Evolutionary conservation across 64 coral and sea anemone genomes (phyloP), one percentile per base, ranked within the genome.

Genomic region (Exaiptasia diaphana): DNA sequence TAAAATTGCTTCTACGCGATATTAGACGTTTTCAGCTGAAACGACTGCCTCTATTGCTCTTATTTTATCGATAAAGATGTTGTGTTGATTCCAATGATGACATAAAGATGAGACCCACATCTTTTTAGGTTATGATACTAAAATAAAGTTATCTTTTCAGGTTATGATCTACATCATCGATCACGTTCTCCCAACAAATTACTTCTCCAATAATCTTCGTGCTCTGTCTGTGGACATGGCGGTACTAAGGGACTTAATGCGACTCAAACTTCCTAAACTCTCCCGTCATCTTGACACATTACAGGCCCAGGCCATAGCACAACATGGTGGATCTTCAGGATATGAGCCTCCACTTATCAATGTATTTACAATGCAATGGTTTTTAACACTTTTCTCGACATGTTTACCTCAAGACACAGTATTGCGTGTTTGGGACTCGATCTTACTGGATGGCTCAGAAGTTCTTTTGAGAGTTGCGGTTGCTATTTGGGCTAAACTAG

Each of bases 361-460:
- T 29, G 95, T 99, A 4, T 99, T 99, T 46, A 99, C 95, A 15
- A 99, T 99, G 95, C 95, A 99, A 65, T 99, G 95, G 95, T 99
- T 99, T 79, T 73, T 99, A 9, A 99, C 95, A 31, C 74, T 99
- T 24, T 99, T 99, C 65, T 84, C 95, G 0, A 99, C 95, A 0
- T 99, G 95, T 76, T 45, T 99, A 4, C 95, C 95, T 1, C 83
- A 99, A 62, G 89, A 99, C 38, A 88, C 86, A 50, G 95, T 99
- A n/a, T 69, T 99, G 17, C 81, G 95, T 41, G 95, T 99, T 10
- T 99, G 95, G 95, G 95, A 99, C 36, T 93, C 79, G 49, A 93
- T 99, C 21, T 74, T 99, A 53, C 26, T 99, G 48, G 95, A 99
- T 37, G 95, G 95, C 17, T 99, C 95, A 13, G 95, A 99, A 50